Conservation (phyloP, 1,140 invertebrate genomes). For the Xylocopa sonorina region DNA sequence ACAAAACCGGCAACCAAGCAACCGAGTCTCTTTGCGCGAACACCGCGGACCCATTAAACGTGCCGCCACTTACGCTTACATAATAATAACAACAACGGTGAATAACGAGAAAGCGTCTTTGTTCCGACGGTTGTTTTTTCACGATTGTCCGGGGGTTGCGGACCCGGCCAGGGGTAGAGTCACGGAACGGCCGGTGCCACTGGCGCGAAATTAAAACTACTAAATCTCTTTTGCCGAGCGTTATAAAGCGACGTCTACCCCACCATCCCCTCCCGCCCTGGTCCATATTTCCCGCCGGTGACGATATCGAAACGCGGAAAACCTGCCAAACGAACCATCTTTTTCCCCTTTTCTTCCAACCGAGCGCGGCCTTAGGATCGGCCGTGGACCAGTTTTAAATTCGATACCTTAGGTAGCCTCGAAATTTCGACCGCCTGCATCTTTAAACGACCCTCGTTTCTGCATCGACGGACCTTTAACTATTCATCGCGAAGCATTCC, state of each 20-base stretch:
- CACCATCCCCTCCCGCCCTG: neutral
- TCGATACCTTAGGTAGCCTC: slow-evolving; percentile 71
- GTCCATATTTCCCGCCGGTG: slow-evolving; percentile 33
- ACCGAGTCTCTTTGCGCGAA: slow-evolving; percentile 19
- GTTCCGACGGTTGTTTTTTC: slow-evolving; percentile 57
- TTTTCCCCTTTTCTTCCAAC: slow-evolving; percentile 59
- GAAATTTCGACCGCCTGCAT: slow-evolving; percentile 78
- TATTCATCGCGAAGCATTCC: slow-evolving; percentile 65
- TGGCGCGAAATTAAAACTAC: slow-evolving; percentile 62
- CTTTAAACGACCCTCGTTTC: slow-evolving; percentile 75
- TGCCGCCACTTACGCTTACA: slow-evolving; percentile 30
- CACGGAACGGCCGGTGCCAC: neutral
- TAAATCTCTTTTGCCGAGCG: slow-evolving; percentile 54
- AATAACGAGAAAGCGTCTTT: slow-evolving; percentile 58
- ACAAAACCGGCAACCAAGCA: slow-evolving; percentile 13
- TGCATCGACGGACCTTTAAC: slow-evolving; percentile 59
- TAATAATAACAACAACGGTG: slow-evolving; percentile 54
- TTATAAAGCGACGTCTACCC: slow-evolving; percentile 30
- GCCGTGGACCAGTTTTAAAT: too few relatives aligned
- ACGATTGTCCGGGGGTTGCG: neutral
- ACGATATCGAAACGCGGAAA: slow-evolving; percentile 19
- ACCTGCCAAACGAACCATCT: neutral
- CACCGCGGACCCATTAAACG: slow-evolving; percentile 58
- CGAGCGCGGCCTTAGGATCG: too few relatives aligned
- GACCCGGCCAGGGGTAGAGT: too few relatives aligned